Conservation (phyloP, 2,113 vertebrate species). For the Procavia capensis region DNA sequence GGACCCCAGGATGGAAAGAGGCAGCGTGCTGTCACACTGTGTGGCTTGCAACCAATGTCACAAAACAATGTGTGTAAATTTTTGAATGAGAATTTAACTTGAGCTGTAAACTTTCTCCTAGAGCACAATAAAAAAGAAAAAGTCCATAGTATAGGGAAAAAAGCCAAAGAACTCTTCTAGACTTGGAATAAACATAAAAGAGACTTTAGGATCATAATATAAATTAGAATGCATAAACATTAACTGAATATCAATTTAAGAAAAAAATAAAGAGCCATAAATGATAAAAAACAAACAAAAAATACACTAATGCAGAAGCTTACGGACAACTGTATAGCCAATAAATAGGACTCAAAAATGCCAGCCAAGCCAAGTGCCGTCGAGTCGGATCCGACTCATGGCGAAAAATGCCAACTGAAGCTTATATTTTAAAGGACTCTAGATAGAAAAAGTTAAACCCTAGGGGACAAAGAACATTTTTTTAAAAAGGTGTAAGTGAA, state of each 20-base stretch:
- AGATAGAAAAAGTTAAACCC: not conserved
- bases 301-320: not conserved
- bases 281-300: not conserved
- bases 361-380: no score
- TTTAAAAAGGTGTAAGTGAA: not conserved
- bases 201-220: not conserved
- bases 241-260: not conserved
- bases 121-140: not conserved
- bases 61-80: no score
- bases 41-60: no score
- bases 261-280: not conserved
- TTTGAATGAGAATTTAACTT: no score
- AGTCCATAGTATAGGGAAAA: not conserved
- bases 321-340: not conserved
- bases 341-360: constrained; percentile 9
- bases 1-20: no score
- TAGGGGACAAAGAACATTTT: not conserved
- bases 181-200: not conserved
- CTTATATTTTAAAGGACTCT: not conserved
- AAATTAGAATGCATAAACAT: not conserved
- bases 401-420: constrained; percentile 4
- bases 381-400: no score
- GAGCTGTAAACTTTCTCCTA: no score
- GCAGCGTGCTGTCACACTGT: no score
- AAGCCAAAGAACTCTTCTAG: not conserved